These are phyloP conservation scores for Catharus minimus DNA, from an alignment of 2,113 vertebrate genomes.

Conservation along the genomic window DNA sequence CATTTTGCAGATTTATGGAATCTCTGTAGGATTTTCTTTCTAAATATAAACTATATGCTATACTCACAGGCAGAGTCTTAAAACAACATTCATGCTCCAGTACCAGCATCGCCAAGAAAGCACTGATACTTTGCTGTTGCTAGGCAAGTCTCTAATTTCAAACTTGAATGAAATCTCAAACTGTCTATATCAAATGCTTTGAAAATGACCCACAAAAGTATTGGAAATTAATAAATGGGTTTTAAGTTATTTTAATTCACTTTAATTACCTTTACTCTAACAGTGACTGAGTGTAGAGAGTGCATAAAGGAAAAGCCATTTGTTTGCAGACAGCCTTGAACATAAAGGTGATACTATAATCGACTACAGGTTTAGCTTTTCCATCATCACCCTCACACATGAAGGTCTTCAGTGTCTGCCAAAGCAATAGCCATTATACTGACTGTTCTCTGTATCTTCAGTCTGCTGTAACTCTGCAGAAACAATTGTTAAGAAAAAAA, in stretches of 20 bases:
- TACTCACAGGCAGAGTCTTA: slow-evolving; percentile 54
- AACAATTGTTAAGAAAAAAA: neutral
- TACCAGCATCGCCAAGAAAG: slow-evolving; percentile 40
- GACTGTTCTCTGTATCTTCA: slow-evolving; percentile 1
- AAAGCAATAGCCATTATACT: neutral
- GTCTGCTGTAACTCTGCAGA: neutral
- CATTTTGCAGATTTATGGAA: slow-evolving; percentile 56
- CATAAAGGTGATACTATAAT: neutral
- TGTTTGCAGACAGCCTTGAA: neutral
- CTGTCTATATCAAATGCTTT: slow-evolving; percentile 5
- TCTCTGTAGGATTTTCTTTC: slow-evolving; percentile 71
- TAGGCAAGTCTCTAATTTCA: slow-evolving; percentile 63
- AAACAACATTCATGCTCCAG: slow-evolving; percentile 56
- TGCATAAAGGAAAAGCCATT: neutral
- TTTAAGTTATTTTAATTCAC: neutral
- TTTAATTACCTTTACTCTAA: neutral
- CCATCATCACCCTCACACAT: neutral
- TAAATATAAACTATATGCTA: slow-evolving; percentile 70
- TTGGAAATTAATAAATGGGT: neutral
- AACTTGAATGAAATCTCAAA: slow-evolving; percentile 42
- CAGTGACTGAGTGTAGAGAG: neutral
- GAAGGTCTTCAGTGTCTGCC: slow-evolving; percentile 6
- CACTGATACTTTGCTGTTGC: slow-evolving; percentile 42
- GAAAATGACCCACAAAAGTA: neutral
- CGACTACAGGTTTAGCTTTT: slow-evolving; percentile 10